Percentiles rank a stretch among this genome's conserved stretches.
These are phyloP conservation scores for Lasioglossum baleicum DNA, from an alignment of 1,140 invertebrate species.

Conservation along the genomic window DNA sequence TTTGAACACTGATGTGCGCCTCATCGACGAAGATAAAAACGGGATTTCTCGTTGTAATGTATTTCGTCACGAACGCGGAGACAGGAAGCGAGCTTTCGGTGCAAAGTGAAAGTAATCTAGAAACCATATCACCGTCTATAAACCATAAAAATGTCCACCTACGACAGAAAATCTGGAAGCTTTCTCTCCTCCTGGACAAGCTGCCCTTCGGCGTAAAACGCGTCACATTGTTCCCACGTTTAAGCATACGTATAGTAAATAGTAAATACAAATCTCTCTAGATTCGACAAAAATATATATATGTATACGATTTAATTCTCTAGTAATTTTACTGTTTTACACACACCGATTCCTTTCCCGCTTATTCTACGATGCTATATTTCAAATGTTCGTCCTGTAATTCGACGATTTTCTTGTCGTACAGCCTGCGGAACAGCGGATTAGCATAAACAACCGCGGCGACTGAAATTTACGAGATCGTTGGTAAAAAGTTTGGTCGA, in stretches of 20 bases:
- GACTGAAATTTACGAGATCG: not conserved
- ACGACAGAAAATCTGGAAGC: constrained; percentile 37
- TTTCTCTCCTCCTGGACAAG: constrained; percentile 36
- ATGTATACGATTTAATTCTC: too few species aligned
- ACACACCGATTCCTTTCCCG: too few species aligned
- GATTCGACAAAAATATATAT: too few species aligned
- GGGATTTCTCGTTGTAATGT: constrained; percentile 1
- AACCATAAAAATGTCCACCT: constrained; percentile 38
- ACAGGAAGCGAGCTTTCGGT: constrained; percentile 40
- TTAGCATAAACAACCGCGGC: too few species aligned
- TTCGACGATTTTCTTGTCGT: too few species aligned
- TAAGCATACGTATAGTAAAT: not conserved
- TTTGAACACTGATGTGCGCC: not conserved
- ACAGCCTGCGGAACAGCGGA: too few species aligned
- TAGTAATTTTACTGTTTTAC: too few species aligned
- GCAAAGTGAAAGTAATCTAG: constrained; percentile 44
- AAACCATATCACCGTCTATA: constrained; percentile 3
- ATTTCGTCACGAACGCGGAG: constrained; percentile 10
- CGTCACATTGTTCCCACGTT: not conserved
- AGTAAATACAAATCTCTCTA: too few species aligned
- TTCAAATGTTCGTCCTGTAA: too few species aligned
- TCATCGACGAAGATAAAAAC: constrained; percentile 5
- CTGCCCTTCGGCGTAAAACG: not conserved
- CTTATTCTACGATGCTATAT: too few species aligned
- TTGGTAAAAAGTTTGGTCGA: not conserved